A percentile compares a stretch with the other conserved stretches of the same genome.
phyloP scores from a whole-genome alignment of 2,113 vertebrate genomes.

The Ailurus styani region DNA sequence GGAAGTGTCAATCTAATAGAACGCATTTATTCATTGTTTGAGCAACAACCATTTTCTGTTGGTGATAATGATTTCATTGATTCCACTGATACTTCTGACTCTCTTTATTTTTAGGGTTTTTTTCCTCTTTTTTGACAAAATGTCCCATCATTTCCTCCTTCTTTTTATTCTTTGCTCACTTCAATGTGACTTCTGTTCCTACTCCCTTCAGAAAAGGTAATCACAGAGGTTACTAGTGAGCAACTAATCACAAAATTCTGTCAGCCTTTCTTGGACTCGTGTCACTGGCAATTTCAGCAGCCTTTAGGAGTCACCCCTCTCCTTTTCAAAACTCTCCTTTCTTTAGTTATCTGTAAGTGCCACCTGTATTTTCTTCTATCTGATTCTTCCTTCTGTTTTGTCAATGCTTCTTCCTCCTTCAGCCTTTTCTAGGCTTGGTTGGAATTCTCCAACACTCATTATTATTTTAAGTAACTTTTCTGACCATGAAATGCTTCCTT shows the following conservation, averaged over 20 bases:
- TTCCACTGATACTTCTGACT: background rate
- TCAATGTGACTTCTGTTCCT: background rate
- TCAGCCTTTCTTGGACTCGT: background rate
- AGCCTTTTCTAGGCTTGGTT: background rate
- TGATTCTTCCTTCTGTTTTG: background rate
- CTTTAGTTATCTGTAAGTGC: background rate
- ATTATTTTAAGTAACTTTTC: background rate
- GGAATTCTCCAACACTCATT: background rate
- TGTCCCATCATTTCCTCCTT: background rate
- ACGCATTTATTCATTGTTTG: background rate
- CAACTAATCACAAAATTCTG: background rate
- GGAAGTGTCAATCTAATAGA: background rate
- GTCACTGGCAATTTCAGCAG: background rate
- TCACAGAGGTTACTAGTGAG: background rate
- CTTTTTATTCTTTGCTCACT: background rate
- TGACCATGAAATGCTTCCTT: background rate
- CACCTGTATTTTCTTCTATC: background rate
- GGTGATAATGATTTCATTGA: background rate
- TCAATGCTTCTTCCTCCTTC: background rate
- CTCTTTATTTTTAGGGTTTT: background rate
- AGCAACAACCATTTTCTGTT: background rate
- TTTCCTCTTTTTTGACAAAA: background rate
- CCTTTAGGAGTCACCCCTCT: background rate
- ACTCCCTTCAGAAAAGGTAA: background rate
- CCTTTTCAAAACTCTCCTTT: background rate